A percentile compares a stretch with the other conserved stretches of the same genome.
Evolutionary conservation across 2,113 vertebrate genomes (phyloP).

Genomic region (Axis porcinus): DNA sequence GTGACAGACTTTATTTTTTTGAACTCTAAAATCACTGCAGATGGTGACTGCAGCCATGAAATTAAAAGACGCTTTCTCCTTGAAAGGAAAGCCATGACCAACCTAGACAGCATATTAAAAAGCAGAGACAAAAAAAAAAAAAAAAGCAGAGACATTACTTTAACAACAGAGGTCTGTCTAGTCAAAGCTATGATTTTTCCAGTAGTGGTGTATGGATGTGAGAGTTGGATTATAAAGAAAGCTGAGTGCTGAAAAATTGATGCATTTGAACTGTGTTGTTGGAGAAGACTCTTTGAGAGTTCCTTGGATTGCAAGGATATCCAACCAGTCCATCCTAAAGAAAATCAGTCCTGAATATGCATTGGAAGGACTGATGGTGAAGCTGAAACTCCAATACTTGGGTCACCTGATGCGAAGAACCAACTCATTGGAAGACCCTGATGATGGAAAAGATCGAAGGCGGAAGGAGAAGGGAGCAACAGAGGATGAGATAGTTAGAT

Average conservation of each 20-base stretch:
- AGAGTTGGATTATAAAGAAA: neutral
- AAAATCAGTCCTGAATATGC: neutral
- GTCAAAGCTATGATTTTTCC: neutral
- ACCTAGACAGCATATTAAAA: neutral
- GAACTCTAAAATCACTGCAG: neutral
- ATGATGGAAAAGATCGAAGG: neutral
- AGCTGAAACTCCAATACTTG: neutral
- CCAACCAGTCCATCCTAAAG: neutral
- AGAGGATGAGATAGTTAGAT: neutral
- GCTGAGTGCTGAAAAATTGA: neutral
- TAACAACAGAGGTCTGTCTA: neutral
- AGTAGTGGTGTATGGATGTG: neutral
- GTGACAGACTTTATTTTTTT: neutral
- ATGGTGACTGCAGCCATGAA: neutral
- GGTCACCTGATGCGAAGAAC: neutral
- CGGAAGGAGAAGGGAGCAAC: fast-evolving
- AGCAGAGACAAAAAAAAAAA: neutral
- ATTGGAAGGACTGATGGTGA: neutral
- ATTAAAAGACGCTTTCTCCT: neutral
- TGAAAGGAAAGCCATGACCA: neutral
- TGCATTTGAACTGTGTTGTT: neutral
- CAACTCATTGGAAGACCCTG: neutral
- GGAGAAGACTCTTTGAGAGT: neutral
- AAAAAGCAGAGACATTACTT: neutral
- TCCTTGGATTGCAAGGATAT: neutral